A percentile compares a stretch with the other conserved stretches of the same genome.
phyloP scores from a whole-genome alignment of 2,888 invertebrate genomes.

The Thereva unica region DNA sequence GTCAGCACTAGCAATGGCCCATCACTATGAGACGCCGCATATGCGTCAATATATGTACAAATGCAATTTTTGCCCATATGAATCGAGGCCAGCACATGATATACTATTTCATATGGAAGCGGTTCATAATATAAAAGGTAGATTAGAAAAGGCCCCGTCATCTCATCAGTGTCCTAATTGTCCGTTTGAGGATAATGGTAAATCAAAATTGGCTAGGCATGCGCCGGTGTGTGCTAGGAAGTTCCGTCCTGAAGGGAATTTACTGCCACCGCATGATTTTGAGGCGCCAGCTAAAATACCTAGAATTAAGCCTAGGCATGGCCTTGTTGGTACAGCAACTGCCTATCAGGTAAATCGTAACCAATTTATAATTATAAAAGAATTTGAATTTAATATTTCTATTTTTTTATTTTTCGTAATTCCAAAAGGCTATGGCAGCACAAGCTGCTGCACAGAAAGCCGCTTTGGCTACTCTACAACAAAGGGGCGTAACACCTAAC shows the following conservation, averaged over 20 bases:
- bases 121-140: slow-evolving; percentile 81
- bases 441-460: slow-evolving; percentile 58
- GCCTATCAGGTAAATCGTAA: slow-evolving; percentile 55
- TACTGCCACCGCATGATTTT: slow-evolving; percentile 87
- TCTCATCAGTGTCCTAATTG: slow-evolving; percentile 93
- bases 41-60: slow-evolving; percentile 84
- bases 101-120: slow-evolving; percentile 91
- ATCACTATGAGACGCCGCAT: slow-evolving; percentile 89
- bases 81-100: slow-evolving; percentile 82
- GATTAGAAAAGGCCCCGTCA: slow-evolving; percentile 81
- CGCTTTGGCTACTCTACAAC: slow-evolving; percentile 54
- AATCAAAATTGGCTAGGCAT: slow-evolving; percentile 87
- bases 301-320: slow-evolving; percentile 59
- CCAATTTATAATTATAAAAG: not conserved
- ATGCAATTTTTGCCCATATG: slow-evolving; percentile 83
- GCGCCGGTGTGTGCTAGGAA: slow-evolving; percentile 85
- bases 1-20: slow-evolving; percentile 78
- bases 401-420: slow-evolving; percentile 1
- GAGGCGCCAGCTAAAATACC: slow-evolving; percentile 94
- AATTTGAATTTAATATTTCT: not conserved
- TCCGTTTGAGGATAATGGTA: slow-evolving; percentile 91
- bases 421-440: slow-evolving; percentile 56
- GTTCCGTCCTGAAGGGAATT: slow-evolving; percentile 84
- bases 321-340: slow-evolving; percentile 58
- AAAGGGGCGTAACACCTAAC: slow-evolving; percentile 13